phyloP scores from a whole-genome alignment of 2,888 invertebrate species.

The Glaucopsyche alexis region DNA sequence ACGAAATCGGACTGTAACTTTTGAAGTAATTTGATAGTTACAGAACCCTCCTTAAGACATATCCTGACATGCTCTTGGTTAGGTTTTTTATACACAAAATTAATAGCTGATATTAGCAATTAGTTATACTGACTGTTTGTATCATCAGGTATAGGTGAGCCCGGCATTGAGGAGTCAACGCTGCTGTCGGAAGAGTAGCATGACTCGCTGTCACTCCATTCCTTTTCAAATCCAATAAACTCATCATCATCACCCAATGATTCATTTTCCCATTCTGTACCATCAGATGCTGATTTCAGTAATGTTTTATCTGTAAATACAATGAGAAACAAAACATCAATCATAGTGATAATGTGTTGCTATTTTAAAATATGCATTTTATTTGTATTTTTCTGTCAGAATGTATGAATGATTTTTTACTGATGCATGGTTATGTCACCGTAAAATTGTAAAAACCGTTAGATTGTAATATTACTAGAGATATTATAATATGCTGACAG shows the following conservation, averaged over 20 bases:
- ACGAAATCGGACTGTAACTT: too few species aligned
- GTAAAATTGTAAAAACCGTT: too few species aligned
- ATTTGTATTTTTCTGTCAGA: background rate
- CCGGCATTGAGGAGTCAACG: constrained; percentile 76
- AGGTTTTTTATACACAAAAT: too few species aligned
- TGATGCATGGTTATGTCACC: background rate
- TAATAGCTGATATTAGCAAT: background rate
- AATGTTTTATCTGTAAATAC: constrained; percentile 52
- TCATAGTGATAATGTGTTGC: background rate
- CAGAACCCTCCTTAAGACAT: too few species aligned
- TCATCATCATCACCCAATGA: constrained; percentile 73
- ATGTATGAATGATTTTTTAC: background rate
- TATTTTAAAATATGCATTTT: background rate
- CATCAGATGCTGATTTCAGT: constrained; percentile 64
- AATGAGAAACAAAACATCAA: background rate
- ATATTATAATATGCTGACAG: too few species aligned
- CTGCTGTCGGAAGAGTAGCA: constrained; percentile 82
- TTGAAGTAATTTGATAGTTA: too few species aligned
- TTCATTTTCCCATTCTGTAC: constrained; percentile 70
- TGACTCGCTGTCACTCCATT: constrained; percentile 73
- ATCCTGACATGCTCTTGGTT: too few species aligned
- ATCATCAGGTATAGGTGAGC: constrained; percentile 87
- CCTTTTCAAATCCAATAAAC: constrained; percentile 65
- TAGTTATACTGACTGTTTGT: constrained; percentile 82
- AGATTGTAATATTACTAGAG: too few species aligned